phyloP scores from a whole-genome alignment of 2,113 vertebrate genomes.

The Hippolais icterina region DNA sequence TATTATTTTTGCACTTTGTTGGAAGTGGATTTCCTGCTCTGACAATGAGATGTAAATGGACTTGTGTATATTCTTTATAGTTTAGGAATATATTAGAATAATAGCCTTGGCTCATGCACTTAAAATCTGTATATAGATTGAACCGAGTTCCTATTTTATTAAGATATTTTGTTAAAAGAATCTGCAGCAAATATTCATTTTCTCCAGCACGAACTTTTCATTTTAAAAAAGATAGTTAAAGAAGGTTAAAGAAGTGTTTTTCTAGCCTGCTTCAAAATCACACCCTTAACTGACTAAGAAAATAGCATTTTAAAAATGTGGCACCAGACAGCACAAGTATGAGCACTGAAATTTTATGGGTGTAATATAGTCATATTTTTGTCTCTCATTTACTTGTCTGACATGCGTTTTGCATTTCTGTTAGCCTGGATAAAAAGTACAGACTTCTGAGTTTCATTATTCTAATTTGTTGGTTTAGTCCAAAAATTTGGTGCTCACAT shows the following conservation, averaged over 20 bases:
- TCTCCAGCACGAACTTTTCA: neutral
- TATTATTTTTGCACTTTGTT: neutral
- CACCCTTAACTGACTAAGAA: neutral
- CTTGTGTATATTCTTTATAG: neutral
- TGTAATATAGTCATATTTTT: neutral
- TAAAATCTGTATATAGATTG: neutral
- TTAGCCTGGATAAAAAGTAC: neutral
- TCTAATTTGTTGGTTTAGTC: neutral
- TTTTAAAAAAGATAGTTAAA: neutral
- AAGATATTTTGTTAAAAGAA: neutral
- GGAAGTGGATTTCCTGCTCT: neutral
- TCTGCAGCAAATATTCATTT: neutral
- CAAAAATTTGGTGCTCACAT: neutral
- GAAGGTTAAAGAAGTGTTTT: neutral
- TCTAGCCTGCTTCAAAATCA: neutral
- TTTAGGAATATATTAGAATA: neutral
- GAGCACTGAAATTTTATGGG: neutral
- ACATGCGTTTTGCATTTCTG: slow-evolving; percentile 8
- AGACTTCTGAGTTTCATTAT: neutral
- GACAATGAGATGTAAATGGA: neutral
- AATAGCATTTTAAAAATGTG: neutral
- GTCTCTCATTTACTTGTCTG: neutral
- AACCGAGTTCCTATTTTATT: neutral
- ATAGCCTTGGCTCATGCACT: neutral
- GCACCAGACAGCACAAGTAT: neutral